Conservation (phyloP, 2,113 vertebrate genomes). For the Xerus inauris region DNA sequence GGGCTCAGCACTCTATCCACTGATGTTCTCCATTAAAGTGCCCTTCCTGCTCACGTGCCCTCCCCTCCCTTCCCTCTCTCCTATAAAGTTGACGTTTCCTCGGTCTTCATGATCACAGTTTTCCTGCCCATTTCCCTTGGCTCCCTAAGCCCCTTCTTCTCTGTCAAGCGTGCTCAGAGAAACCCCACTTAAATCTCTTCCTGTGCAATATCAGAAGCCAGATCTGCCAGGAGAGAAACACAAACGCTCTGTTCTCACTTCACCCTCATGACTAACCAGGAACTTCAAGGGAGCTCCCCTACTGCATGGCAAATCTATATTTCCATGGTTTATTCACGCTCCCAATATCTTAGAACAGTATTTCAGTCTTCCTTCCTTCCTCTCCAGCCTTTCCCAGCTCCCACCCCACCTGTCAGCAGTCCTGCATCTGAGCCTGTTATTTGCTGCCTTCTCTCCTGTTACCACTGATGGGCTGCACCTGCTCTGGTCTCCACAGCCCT, state of each 20-base stretch:
- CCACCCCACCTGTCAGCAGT: not conserved
- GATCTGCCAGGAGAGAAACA: not conserved
- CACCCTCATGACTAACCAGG: not conserved
- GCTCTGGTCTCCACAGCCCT: not conserved
- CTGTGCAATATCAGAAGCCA: not conserved
- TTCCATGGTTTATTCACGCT: not conserved
- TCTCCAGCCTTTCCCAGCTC: not conserved
- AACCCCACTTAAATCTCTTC: not conserved
- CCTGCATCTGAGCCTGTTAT: fast-evolving
- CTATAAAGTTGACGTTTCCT: not conserved
- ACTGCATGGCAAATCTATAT: not conserved
- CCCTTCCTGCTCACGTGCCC: too few species aligned
- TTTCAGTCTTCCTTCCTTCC: not conserved
- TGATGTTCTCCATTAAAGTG: too few species aligned
- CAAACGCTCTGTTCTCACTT: not conserved
- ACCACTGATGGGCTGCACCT: fast-evolving
- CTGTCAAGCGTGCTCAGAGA: not conserved
- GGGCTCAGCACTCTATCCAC: not conserved
- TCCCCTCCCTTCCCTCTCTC: not conserved
- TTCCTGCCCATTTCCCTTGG: not conserved
- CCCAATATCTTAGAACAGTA: not conserved
- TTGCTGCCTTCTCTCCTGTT: too few species aligned
- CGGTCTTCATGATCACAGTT: not conserved
- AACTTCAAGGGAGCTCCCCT: not conserved
- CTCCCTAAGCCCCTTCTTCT: not conserved